A percentile compares a stretch with the other conserved stretches of the same genome.
phyloP scores from a whole-genome alignment of 2,797 vertebrate species.

The Micrastur ruficollis region DNA sequence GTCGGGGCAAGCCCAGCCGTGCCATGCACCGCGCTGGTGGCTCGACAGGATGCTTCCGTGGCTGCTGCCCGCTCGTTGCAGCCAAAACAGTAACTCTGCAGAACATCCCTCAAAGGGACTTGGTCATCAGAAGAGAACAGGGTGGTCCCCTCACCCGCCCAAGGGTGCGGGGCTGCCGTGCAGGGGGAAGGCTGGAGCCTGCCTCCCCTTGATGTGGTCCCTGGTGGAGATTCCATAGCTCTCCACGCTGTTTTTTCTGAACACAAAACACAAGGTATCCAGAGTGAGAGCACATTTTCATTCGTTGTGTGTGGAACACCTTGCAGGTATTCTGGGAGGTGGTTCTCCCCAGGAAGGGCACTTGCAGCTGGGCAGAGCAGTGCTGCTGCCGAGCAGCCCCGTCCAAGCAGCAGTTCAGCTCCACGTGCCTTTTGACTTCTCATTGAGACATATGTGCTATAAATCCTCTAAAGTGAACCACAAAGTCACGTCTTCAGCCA shows the following conservation, averaged over 20 bases:
- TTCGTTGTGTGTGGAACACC: rapidly evolving
- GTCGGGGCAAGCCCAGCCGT: rapidly evolving
- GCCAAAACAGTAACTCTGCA: neutral
- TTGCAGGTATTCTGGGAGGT: neutral
- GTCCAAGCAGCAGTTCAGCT: neutral
- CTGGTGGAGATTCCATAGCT: neutral
- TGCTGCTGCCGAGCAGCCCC: neutral
- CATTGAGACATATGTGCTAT: neutral
- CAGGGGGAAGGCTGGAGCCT: neutral
- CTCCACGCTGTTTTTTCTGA: neutral
- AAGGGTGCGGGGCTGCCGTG: rapidly evolving
- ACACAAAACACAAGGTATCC: neutral
- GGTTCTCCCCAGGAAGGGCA: neutral
- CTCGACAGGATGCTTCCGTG: neutral
- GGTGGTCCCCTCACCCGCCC: rapidly evolving
- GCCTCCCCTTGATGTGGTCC: rapidly evolving
- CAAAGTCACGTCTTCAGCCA: neutral
- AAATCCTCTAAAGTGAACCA: neutral
- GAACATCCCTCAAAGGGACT: neutral
- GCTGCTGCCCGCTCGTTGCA: neutral
- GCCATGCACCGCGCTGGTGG: rapidly evolving
- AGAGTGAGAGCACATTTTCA: neutral
- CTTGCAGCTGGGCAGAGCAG: neutral
- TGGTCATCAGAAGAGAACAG: neutral
- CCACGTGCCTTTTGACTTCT: neutral